Evolutionary conservation across 2,797 vertebrate species (phyloP).

Genomic region (Buceros bicornis): DNA sequence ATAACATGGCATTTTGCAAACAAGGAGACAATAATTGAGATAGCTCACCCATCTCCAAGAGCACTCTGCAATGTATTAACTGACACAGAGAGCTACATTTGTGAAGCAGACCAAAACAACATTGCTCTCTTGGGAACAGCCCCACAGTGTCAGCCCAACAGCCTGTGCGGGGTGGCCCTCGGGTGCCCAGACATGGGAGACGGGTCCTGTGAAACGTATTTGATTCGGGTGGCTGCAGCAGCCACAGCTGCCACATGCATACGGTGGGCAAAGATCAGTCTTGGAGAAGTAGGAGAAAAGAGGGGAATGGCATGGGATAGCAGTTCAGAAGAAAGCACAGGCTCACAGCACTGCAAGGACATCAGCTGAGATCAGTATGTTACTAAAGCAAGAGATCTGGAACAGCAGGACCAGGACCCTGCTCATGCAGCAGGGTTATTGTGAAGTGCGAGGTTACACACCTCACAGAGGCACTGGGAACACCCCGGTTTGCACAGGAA

Average conservation of each 20-base stretch:
- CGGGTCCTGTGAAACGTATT: not conserved
- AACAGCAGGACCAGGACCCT: not conserved
- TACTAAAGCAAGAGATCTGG: not conserved
- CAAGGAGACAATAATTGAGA: not conserved
- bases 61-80: not conserved
- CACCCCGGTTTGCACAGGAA: fast-evolving
- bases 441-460: fast-evolving
- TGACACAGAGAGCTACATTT: fast-evolving
- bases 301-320: fast-evolving
- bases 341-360: not conserved
- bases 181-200: not conserved
- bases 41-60: not conserved
- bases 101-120: not conserved
- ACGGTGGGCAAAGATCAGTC: fast-evolving
- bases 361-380: fast-evolving
- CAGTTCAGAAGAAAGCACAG: not conserved
- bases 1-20: not conserved
- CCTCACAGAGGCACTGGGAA: fast-evolving
- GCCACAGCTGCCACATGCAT: fast-evolving
- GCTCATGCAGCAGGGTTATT: fast-evolving
- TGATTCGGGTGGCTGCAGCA: fast-evolving
- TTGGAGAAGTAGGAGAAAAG: not conserved
- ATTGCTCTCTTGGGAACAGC: not conserved
- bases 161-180: fast-evolving
- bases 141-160: not conserved